These are phyloP conservation scores for Acrobasis repandana DNA, from an alignment of 2,888 invertebrate genomes.

Conservation along the genomic window DNA sequence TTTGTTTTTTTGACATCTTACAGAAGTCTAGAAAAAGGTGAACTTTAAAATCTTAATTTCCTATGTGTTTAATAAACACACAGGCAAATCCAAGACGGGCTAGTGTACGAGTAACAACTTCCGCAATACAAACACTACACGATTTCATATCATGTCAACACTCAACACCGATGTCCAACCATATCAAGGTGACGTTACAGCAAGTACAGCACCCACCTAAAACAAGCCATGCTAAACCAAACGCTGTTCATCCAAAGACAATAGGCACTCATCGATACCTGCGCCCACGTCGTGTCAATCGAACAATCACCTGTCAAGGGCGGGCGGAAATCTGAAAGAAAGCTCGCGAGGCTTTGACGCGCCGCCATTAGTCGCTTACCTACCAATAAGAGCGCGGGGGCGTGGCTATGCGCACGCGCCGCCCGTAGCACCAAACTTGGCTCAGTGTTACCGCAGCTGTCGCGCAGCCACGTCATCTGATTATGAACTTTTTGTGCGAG, in stretches of 20 bases:
- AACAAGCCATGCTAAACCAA: constrained; percentile 19
- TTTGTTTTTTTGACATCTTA: no score
- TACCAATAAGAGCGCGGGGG: constrained; percentile 61
- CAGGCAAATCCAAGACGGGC: not conserved
- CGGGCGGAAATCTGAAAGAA: constrained; percentile 70
- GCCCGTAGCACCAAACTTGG: constrained; percentile 51
- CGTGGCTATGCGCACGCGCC: constrained; percentile 74
- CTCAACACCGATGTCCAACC: constrained; percentile 17
- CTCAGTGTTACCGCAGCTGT: constrained; percentile 75
- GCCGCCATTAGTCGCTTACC: constrained; percentile 56
- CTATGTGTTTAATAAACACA: no score
- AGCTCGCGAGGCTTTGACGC: constrained; percentile 63
- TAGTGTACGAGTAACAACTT: constrained; percentile 7
- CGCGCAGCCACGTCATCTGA: constrained; percentile 60
- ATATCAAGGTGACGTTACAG: constrained; percentile 20
- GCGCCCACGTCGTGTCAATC: constrained; percentile 70
- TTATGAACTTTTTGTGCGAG: constrained; percentile 65
- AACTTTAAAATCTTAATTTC: no score
- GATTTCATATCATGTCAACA: constrained; percentile 13
- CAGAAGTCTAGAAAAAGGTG: no score
- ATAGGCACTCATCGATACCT: constrained; percentile 54
- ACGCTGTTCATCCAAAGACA: constrained; percentile 46
- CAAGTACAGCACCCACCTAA: constrained; percentile 14
- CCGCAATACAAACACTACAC: constrained; percentile 11
- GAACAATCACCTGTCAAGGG: constrained; percentile 69